phyloP scores from a whole-genome alignment of 2,113 vertebrate genomes.

The Percopsis transmontana region DNA sequence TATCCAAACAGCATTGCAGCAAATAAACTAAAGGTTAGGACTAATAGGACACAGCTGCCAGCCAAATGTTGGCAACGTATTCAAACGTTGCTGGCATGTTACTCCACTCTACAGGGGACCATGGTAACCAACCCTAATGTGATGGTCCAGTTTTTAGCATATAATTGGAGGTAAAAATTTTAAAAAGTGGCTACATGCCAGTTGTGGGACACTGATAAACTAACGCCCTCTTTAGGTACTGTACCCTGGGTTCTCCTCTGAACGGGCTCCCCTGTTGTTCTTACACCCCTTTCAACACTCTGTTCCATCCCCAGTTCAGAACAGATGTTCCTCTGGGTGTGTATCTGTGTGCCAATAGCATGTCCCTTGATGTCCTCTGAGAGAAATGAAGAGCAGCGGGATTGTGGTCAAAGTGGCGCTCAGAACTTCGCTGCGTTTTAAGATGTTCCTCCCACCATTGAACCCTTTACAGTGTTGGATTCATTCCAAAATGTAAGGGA shows the following conservation, averaged over 20 bases:
- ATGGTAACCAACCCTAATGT: neutral
- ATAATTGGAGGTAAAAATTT: no score
- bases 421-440: no score
- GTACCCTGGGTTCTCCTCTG: conserved; percentile 53
- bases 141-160: neutral
- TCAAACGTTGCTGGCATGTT: neutral
- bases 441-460: no score
- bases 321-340: neutral
- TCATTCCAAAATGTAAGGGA: no score
- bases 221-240: neutral
- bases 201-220: conserved; percentile 15
- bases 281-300: neutral
- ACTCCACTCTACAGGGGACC: neutral
- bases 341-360: neutral
- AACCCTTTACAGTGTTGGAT: no score
- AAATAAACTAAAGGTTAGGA: no score
- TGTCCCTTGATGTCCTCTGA: no score
- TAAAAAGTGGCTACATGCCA: conserved; percentile 6
- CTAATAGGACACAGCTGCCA: neutral
- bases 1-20: no score
- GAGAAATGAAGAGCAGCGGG: no score
- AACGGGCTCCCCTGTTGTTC: conserved; percentile 2
- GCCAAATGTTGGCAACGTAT: neutral
- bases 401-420: no score
- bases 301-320: neutral